Percentiles rank a stretch among this genome's conserved stretches.
phyloP scores from a whole-genome alignment of 2,113 vertebrate genomes.

The Coreoperca whiteheadi region DNA sequence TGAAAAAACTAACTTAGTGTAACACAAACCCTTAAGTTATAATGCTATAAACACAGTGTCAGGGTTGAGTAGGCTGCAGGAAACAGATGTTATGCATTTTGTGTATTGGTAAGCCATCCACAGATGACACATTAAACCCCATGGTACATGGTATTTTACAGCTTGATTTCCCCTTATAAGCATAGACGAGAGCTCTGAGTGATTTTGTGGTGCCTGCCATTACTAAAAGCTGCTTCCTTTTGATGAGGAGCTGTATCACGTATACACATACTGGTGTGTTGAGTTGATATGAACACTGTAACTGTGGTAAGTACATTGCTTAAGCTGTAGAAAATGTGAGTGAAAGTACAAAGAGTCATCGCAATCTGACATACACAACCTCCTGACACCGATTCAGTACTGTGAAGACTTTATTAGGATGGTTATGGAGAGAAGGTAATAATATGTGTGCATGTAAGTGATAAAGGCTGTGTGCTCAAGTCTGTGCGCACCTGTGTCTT shows the following conservation, averaged over 20 bases:
- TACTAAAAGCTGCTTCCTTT: conserved; percentile 46
- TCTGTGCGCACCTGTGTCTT: neutral
- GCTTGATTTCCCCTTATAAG: neutral
- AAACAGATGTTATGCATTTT: conserved; percentile 43
- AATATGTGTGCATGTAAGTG: neutral
- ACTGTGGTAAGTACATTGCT: conserved; percentile 15
- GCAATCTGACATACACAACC: conserved; percentile 35
- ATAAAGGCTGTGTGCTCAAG: neutral
- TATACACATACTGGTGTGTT: neutral
- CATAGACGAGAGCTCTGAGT: neutral
- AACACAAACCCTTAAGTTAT: neutral
- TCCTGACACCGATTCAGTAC: conserved; percentile 49
- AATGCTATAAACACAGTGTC: conserved; percentile 1
- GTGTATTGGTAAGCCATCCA: conserved; percentile 1
- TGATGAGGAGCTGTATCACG: conserved; percentile 14
- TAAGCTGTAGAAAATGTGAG: conserved; percentile 9
- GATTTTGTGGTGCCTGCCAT: neutral
- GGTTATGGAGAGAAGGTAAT: neutral
- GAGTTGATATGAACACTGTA: conserved; percentile 19
- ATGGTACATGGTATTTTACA: neutral
- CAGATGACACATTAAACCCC: conserved; percentile 6
- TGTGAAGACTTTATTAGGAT: conserved; percentile 39
- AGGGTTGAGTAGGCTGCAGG: conserved; percentile 16
- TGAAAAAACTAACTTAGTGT: neutral
- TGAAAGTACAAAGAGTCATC: too few species aligned